Conservation (phyloP, 2,888 invertebrate genomes). For the Oegoconia quadripuncta region DNA sequence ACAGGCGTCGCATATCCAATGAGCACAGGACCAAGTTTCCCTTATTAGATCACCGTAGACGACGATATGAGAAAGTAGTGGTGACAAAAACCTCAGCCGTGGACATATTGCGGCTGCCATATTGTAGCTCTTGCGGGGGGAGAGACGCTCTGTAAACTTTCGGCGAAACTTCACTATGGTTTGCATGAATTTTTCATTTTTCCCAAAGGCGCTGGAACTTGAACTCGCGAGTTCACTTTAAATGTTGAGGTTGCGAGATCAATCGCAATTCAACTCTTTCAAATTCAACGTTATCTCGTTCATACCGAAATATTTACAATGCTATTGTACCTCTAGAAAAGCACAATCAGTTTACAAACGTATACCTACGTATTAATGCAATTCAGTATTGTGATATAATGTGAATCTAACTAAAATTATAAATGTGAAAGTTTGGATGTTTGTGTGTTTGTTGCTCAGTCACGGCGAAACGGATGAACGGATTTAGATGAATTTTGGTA, state of each 20-base stretch:
- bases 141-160: conserved; percentile 54
- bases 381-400: too few species aligned
- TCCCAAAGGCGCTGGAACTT: conserved; percentile 35
- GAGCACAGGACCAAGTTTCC: conserved; percentile 66
- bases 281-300: conserved; percentile 23
- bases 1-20: conserved; percentile 71
- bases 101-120: conserved; percentile 69
- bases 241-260: conserved; percentile 38
- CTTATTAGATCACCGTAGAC: conserved; percentile 70
- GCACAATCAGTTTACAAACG: too few species aligned
- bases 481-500: too few species aligned
- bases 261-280: conserved; percentile 26
- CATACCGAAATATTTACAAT: too few species aligned
- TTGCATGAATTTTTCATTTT: conserved; percentile 60
- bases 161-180: conserved; percentile 52
- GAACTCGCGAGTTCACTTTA: conserved; percentile 40
- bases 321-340: too few species aligned
- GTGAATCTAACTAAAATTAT: too few species aligned
- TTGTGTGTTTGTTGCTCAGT: too few species aligned
- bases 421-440: too few species aligned
- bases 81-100: conserved; percentile 64
- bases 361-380: too few species aligned
- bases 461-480: too few species aligned
- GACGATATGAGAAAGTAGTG: conserved; percentile 68
- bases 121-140: conserved; percentile 41